These are phyloP conservation scores for Ectropis grisescens DNA, from an alignment of 1,140 invertebrate genomes.

Conservation along the genomic window DNA sequence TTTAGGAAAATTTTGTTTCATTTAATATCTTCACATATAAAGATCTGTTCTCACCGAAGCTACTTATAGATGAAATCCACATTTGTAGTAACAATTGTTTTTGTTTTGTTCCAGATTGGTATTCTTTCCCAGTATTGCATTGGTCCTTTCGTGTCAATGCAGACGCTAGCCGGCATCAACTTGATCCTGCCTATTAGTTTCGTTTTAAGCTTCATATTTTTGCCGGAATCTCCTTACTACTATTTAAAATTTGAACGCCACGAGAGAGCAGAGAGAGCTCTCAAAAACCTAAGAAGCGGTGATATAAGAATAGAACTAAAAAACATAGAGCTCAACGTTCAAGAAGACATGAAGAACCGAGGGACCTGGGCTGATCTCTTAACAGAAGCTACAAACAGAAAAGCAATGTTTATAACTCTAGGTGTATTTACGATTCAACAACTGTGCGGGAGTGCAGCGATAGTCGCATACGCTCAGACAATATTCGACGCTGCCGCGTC, in stretches of 20 bases:
- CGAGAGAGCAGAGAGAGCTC: conserved; percentile 62
- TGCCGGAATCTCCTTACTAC: conserved; percentile 74
- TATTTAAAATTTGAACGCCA: conserved; percentile 67
- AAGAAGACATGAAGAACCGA: conserved; percentile 67
- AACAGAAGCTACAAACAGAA: conserved; percentile 73
- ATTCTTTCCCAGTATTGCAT: conserved; percentile 78
- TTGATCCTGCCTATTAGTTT: conserved; percentile 70
- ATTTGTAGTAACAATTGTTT: not conserved
- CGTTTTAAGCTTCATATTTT: conserved; percentile 68
- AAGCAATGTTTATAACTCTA: conserved; percentile 74
- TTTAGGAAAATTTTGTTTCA: too few relatives aligned
- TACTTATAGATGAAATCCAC: too few relatives aligned
- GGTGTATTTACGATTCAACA: conserved; percentile 81
- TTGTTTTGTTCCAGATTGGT: conserved; percentile 70
- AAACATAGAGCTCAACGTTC: conserved; percentile 73
- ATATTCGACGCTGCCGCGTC: conserved; percentile 73
- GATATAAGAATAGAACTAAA: conserved; percentile 75
- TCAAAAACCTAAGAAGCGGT: conserved; percentile 66
- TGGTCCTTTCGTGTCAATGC: conserved; percentile 73
- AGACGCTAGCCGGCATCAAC: conserved; percentile 70
- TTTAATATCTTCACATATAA: too few relatives aligned
- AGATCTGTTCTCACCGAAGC: too few relatives aligned
- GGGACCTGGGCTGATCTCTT: conserved; percentile 72
- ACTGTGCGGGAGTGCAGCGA: conserved; percentile 79
- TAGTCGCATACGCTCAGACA: conserved; percentile 80